Evolutionary conservation across 1,140 invertebrate genomes (phyloP), one percentile per base, ranked within the genome.

Genomic region (Papilio polytes): DNA sequence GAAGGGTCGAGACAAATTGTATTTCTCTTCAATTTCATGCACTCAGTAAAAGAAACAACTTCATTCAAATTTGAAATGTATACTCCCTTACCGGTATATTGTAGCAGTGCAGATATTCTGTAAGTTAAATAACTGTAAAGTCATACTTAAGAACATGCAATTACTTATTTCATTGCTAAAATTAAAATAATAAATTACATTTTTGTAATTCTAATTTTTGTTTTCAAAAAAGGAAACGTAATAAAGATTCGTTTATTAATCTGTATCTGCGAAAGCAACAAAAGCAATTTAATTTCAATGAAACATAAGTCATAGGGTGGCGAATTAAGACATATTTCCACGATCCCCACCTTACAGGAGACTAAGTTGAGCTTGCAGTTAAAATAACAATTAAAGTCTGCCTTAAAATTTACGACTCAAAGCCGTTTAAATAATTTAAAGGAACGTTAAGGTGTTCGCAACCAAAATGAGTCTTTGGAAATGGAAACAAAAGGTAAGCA

Each of bases 371-470:
- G 89, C 87, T 92, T 91, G 92, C 93, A 94, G 92, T 94, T 93
- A 95, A 94, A 94, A 92, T 93, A 94, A 95, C 92, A 95, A 95
- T 95, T 95, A 95, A 95, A 94, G 92, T 95, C 92, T 87, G 86
- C 83, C 81, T 70, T 87, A 83, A 94, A 94, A 95, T 95, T 95
- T 95, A 95, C 92, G 94, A 94, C 92, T 92, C 86, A 88, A 92
- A 94, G 92, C 92, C 91, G 91, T 88, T 85, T 89, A 94, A 94
- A 94, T 95, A 94, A 94, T 94, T 94, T 91, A 90, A 94, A 89
- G 88, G 87, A 86, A 89, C 89, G 81, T 85, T 86, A 85, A 90
- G 89, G 89, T 85, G 88, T 86, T 88, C 84, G 88, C 90, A 84
- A 89, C 84, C 88, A 80, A 92, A 93, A 92, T 91, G 88, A 86